A percentile compares a stretch with the other conserved stretches of the same genome.
These are phyloP conservation scores for Sesamia inferens DNA, from an alignment of 2,888 invertebrate species.

Conservation along the genomic window DNA sequence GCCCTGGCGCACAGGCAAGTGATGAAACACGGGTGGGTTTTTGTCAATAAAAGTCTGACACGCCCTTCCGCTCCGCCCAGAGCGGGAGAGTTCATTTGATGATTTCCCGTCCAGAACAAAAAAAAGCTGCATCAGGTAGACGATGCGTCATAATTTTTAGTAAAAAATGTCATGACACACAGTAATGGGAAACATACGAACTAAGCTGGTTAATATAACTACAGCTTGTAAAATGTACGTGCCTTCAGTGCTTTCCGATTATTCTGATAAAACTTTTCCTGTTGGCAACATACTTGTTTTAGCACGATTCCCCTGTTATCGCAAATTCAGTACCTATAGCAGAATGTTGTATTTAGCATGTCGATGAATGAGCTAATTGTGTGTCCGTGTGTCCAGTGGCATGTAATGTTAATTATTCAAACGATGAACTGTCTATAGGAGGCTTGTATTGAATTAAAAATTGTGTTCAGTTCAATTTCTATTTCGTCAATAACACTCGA, in stretches of 20 bases:
- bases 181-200: not conserved
- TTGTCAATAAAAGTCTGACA: too few species aligned
- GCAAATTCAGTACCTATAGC: not conserved
- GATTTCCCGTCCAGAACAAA: too few species aligned
- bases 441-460: not conserved
- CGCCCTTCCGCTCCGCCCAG: too few species aligned
- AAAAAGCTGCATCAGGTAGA: too few species aligned
- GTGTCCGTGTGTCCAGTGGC: not conserved
- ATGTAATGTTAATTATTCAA: conserved; percentile 12
- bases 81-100: too few species aligned
- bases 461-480: not conserved
- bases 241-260: not conserved
- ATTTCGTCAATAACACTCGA: not conserved
- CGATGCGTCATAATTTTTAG: too few species aligned
- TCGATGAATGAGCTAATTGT: conserved; percentile 15
- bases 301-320: not conserved
- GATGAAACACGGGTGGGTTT: too few species aligned
- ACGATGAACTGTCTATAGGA: not conserved
- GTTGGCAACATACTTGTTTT: not conserved
- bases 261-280: not conserved
- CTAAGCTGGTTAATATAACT: not conserved
- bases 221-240: not conserved
- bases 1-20: too few species aligned
- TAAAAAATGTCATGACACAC: not conserved
- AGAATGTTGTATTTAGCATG: conserved; percentile 6